phyloP scores from a whole-genome alignment of 1,140 invertebrate genomes.

The Leptopilina boulardi region DNA sequence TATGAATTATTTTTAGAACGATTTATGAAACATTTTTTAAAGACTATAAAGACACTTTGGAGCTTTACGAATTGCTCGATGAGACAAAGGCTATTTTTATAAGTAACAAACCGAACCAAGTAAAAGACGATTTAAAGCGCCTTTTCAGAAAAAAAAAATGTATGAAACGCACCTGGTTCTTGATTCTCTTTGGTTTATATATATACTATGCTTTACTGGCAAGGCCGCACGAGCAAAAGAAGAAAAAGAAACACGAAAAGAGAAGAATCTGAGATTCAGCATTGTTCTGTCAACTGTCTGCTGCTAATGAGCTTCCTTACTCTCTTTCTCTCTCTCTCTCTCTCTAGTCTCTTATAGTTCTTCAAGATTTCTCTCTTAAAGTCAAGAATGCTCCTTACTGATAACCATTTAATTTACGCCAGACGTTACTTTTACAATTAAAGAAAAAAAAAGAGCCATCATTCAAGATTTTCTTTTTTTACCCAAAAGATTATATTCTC shows the following conservation, averaged over 20 bases:
- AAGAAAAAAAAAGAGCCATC: background rate
- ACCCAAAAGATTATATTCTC: background rate
- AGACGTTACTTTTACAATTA: background rate
- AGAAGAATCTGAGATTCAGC: constrained; percentile 10
- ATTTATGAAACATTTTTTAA: constrained; percentile 15
- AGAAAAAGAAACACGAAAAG: background rate
- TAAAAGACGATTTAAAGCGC: background rate
- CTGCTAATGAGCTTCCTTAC: constrained; percentile 24
- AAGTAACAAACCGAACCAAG: background rate
- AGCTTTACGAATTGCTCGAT: background rate
- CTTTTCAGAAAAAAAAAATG: background rate
- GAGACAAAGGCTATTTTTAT: constrained; percentile 30
- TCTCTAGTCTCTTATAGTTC: background rate
- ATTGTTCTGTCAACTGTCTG: constrained; percentile 30
- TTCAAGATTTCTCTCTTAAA: constrained; percentile 20
- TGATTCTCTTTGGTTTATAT: constrained; percentile 27
- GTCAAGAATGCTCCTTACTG: constrained; percentile 11
- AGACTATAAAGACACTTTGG: background rate
- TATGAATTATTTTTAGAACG: constrained; percentile 8
- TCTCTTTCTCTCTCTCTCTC: background rate
- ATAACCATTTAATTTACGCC: constrained; percentile 30
- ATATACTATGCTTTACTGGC: background rate
- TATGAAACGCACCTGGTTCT: constrained; percentile 21
- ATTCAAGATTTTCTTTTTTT: background rate
- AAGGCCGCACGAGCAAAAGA: constrained; percentile 23